Conservation (phyloP, 2,888 invertebrate genomes). For the Strigamia transsilvanica region DNA sequence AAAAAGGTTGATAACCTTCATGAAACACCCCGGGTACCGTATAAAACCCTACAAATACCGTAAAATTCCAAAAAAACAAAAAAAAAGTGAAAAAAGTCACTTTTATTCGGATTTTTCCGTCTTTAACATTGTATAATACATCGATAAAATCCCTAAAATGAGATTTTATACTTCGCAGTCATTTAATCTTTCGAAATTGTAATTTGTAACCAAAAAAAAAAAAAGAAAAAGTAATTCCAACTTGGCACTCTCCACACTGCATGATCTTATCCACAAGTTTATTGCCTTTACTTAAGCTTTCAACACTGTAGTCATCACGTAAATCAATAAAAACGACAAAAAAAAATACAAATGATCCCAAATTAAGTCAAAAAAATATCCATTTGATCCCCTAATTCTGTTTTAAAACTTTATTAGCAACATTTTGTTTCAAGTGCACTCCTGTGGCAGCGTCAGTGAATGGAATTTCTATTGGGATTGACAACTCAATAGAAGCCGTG, state of each 20-base stretch:
- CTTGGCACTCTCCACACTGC: not conserved
- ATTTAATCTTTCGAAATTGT: not conserved
- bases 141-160: not conserved
- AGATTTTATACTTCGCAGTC: too few species aligned
- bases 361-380: not conserved
- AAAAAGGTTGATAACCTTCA: conserved; percentile 5
- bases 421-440: conserved; percentile 7
- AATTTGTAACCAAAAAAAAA: not conserved
- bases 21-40: not conserved
- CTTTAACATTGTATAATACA: too few species aligned
- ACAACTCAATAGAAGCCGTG: not conserved
- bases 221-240: not conserved
- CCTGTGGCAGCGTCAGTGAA: not conserved
- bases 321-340: not conserved
- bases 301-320: not conserved
- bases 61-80: too few species aligned
- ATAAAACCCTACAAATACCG: too few species aligned
- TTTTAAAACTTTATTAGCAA: not conserved
- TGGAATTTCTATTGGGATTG: not conserved
- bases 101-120: too few species aligned
- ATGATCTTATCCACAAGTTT: conserved; percentile 5
- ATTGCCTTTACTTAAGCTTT: not conserved
- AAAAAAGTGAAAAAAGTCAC: too few species aligned
- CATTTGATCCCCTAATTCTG: not conserved
- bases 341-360: not conserved